Evolutionary conservation across 2,888 invertebrate species (phyloP), one percentile per base, ranked within the genome.

Genomic region (Nymphalis c-album): DNA sequence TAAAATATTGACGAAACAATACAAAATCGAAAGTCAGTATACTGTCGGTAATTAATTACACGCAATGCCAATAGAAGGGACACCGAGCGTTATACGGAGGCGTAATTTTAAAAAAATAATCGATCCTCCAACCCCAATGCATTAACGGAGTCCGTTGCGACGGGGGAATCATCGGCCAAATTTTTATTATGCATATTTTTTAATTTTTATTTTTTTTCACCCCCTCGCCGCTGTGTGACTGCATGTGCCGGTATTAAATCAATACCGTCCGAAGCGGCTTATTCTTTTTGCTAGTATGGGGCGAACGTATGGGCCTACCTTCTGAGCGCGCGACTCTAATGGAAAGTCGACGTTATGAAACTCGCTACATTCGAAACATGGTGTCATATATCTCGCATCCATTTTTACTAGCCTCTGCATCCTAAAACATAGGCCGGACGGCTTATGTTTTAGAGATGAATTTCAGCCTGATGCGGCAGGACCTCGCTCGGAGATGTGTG

Each of bases 191-290:
- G 78, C 78, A 78, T 78, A 90, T 88, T 90, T 90, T 89, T 90
- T 88, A 87, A 88, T 88, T 90, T n/a, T 90, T 86, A 85, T 88
- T 90, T 89, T 85, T 22, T 80, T 85, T 78, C 82, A 85, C 86
- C 83, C 83, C 77, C 76, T 73, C 75, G 77, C 77, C 77, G 80
- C 77, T 82, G 75, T 78, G 75, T 78, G 79, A 77, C 78, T 78
- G 77, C 80, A 81, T 79, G 77, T 78, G 80, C 80, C 77, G 70
- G 81, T 81, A 80, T 86, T 86, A 85, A 88, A 87, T 88, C 88
- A 88, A 88, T 88, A 88, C 82, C 77, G 78, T 71, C 73, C 74
- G 77, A 74, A 73, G 75, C 74, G 77, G 76, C 76, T 82, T 80
- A 78, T 77, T 85, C 82, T 85, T 81, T 84, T 85, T 85, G 76